Evolutionary conservation across 2,113 vertebrate species (phyloP), one percentile per base, ranked within the genome.

Genomic region (Rhizomys pruinosus): DNA sequence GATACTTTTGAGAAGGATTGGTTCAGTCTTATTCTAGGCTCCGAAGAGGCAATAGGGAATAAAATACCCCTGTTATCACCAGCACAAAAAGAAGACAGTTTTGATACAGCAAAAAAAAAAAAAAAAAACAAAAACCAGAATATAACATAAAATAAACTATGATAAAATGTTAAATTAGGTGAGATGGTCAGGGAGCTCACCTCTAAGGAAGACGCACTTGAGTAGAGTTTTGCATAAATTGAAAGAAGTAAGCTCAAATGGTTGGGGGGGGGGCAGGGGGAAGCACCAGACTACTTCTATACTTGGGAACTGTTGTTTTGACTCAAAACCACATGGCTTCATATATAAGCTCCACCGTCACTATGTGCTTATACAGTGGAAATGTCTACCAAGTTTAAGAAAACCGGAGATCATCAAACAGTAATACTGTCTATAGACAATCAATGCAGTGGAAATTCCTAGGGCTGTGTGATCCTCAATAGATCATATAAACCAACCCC

Each of bases 301-400:
- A 27, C 32, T 68, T 64, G 34, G 63, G 13, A 91, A 69, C 47
- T 79, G n/a, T 55, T 57, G 17, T 68, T 84, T 13, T 42, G 20
- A 82, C 15, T 74, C 69, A 94, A 73, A 89, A 59, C 52, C 15
- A 66, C 39, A 66, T 27, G 19, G 22, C 69, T 92, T 92, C 61
- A 74, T 32, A n/a, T 52, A 89, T 52, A 71, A 22, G 27, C 2
- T 68, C 3, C 47, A 93, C 76, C 22, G 29, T 80, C 78, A 81
- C 69, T 82, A 73, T 39, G 20, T 77, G 25, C 5, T 63, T 84
- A 71, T 61, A 7, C 42, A 86, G 73, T 27, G 7, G 61, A 57
- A 72, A 68, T 20, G 32, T 77, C 29, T 9, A 69, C 37, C 92
- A 89, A 63, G 34, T 80, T 92, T 47, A 92, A 90, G 92, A 10